A percentile compares a stretch with the other conserved stretches of the same genome.
phyloP scores from a whole-genome alignment of 2,888 invertebrate genomes.

The Nephrotoma appendiculata region DNA sequence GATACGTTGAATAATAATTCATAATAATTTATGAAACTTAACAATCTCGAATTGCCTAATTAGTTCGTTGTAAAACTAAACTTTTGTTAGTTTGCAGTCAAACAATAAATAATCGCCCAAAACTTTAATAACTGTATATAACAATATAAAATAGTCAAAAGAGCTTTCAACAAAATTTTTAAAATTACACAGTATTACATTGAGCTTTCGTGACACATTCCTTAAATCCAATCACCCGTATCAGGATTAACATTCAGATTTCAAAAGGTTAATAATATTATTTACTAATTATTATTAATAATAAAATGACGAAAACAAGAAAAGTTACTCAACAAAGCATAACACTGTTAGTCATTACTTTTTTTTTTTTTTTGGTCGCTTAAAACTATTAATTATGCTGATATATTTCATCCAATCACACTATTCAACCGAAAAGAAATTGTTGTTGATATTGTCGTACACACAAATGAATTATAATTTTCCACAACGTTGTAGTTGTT shows the following conservation, averaged over 20 bases:
- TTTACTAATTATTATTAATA: not conserved
- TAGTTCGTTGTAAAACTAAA: no score
- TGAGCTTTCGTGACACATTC: not conserved
- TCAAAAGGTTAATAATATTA: not conserved
- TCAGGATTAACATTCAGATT: not conserved
- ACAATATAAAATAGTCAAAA: no score
- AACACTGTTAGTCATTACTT: not conserved
- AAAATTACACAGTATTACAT: not conserved
- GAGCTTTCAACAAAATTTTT: no score
- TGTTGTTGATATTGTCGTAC: not conserved
- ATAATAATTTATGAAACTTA: no score
- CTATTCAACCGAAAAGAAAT: not conserved
- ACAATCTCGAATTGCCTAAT: no score
- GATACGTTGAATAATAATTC: no score
- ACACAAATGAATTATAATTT: not conserved
- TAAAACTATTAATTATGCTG: not conserved
- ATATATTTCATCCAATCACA: not conserved
- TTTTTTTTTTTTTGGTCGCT: not conserved
- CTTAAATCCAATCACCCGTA: not conserved
- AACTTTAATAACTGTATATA: no score
- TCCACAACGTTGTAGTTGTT: not conserved
- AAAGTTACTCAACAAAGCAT: not conserved
- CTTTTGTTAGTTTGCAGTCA: no score
- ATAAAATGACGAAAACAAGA: not conserved
- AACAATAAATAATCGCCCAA: no score